Evolutionary conservation across 2,113 vertebrate species (phyloP), one percentile per base, ranked within the genome.

Genomic region (Solea senegalensis): DNA sequence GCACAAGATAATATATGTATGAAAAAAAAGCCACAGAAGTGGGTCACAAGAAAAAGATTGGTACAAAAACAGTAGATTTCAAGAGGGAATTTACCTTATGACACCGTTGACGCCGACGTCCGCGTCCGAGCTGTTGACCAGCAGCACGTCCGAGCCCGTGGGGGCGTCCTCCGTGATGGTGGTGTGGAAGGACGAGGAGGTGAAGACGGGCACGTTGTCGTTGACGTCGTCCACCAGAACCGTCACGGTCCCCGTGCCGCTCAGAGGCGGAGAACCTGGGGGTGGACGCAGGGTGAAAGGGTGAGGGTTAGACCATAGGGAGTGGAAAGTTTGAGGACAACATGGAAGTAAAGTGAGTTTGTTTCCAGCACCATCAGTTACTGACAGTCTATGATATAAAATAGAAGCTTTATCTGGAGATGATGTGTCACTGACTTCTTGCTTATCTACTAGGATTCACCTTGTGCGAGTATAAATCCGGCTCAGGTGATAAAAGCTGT

Each of bases 161-260:
- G 95, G 94, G 1, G 94, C 96, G 9, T 99, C 96, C 86, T 99
- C 98, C 0, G 85, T 90, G 82, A 99, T 92, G 8, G 91, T 90
- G 64, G 95, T 95, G 74, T 95, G 95, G 88, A 97, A 97, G 26
- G 91, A 51, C 11, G 93, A 91, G 55, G 94, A 93, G 69, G 94
- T 92, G 7, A 99, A 99, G 0, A 91, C 71, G 0, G 98, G 98
- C 49, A 95, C 68, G 0, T 98, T 98, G 84, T 99, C 98, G 46
- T 99, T 99, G 80, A 96, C 78, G 51, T 99, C 98, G 59, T 97
- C 95, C 55, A 99, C 95, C n/a, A 92, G 88, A 65, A 99, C 93
- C 4, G 83, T 92, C 27, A 99, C 92, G 0, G 95, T 98, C 16
- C 97, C 96, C 3, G 97, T 98, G 72, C 98, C 97, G 9, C 96